Evolutionary conservation across 2,113 vertebrate species (phyloP), one percentile per base, ranked within the genome.

Genomic region (Acanthisitta chloris): DNA sequence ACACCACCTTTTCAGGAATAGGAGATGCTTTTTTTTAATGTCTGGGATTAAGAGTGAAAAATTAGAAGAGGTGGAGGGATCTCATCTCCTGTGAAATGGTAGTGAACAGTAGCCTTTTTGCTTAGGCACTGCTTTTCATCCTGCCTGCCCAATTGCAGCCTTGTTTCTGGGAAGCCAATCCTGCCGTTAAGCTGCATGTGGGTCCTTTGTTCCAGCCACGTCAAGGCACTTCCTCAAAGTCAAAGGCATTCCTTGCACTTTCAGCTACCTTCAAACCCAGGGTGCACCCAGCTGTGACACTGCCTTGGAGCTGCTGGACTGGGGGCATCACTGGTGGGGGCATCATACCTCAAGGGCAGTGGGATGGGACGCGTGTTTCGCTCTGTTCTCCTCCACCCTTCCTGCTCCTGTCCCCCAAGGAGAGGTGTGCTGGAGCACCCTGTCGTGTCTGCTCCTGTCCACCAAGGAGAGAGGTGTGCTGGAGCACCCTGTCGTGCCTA

Each of bases 261-360:
- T 70, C 25, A 26, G 28, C 15, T 92, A 29, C 73, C 51, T 66
- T 84, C 51, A 59, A 33, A 79, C 26, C 57, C 17, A 19, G 33
- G 24, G 17, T 54, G n/a, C 19, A 17, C 4, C 4, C 42, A 42
- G 9, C n/a, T 64, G 36, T 51, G 31, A 48, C 11, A 4, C 45
- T 70, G 45, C n/a, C 34, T 57, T 66, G 0, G 4, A 79, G 24
- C 38, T 94, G 42, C 62, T 48, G 18, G 18, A 14, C 16, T 4
- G 15, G 28, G 18, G 26, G 1, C 7, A 10, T 6, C 14, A 49
- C 33, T 84, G 28, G 25, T 55, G 14, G 54, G 81, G 59, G 55
- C 40, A 24, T 24, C 0, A 0, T 26, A 54, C 13, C 42, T 59
- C 2, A 2, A 0, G 8, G 31, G 14, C 2, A 2, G 15, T 34